Percentiles rank a stretch among this genome's conserved stretches.
These are phyloP conservation scores for Drosophila busckii DNA, from an alignment of 1,140 invertebrate species.

Conservation along the genomic window DNA sequence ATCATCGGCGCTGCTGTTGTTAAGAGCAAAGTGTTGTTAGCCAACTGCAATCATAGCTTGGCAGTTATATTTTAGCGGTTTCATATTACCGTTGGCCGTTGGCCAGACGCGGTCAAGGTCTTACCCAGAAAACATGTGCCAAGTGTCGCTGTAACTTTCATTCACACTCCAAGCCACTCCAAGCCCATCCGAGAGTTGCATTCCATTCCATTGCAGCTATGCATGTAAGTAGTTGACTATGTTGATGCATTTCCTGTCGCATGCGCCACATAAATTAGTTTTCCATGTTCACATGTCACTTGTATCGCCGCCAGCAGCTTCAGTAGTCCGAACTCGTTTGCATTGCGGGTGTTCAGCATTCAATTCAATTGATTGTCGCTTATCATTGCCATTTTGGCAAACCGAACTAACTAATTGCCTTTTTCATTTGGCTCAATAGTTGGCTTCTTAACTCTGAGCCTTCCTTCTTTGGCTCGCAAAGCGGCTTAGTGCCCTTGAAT, in stretches of 20 bases:
- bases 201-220: background rate
- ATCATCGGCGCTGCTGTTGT: too few relatives aligned
- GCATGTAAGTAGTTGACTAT: conserved; percentile 12
- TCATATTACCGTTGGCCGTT: conserved; percentile 57
- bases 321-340: conserved; percentile 51
- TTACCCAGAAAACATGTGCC: conserved; percentile 16
- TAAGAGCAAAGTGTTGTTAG: conserved; percentile 73
- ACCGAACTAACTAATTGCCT: conserved; percentile 39
- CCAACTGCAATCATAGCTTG: conserved; percentile 39
- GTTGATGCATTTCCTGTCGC: conserved; percentile 47
- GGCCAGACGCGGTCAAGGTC: conserved; percentile 57
- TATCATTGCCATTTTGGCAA: conserved; percentile 55
- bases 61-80: conserved; percentile 60
- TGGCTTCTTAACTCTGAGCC: conserved; percentile 5
- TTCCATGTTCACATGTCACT: conserved; percentile 69
- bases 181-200: background rate
- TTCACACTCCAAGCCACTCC: conserved; percentile 4
- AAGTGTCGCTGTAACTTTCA: conserved; percentile 33
- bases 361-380: conserved; percentile 37
- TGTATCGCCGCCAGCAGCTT: conserved; percentile 48
- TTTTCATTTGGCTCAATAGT: conserved; percentile 19
- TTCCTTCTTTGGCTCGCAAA: conserved; percentile 19
- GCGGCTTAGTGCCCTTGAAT: conserved; percentile 20
- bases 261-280: conserved; percentile 70
- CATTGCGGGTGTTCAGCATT: conserved; percentile 50